These are phyloP conservation scores for Drosophila jambulina DNA, from an alignment of 1,140 invertebrate genomes.

Conservation along the genomic window DNA sequence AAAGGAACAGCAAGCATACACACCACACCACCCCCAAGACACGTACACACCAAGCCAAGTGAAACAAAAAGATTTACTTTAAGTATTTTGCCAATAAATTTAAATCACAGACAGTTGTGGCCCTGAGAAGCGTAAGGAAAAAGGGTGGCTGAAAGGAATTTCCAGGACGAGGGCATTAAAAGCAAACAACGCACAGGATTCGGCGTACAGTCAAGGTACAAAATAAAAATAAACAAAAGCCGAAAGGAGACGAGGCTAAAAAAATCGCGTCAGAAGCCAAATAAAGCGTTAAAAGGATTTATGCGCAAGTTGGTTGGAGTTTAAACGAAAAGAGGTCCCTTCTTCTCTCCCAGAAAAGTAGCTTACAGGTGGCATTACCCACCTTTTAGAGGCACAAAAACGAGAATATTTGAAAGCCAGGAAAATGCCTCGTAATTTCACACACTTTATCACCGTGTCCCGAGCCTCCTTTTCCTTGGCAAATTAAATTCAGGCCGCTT, in stretches of 20 bases:
- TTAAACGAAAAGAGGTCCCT: constrained; percentile 12
- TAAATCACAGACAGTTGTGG: constrained; percentile 72
- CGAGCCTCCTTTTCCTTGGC: constrained; percentile 3
- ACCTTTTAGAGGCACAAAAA: not conserved
- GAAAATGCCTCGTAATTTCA: constrained; percentile 10
- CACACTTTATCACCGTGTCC: constrained; percentile 24
- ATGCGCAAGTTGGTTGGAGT: constrained; percentile 43
- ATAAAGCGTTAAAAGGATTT: constrained; percentile 83
- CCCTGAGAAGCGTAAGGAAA: not conserved
- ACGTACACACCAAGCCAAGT: constrained; percentile 20
- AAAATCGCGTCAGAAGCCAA: constrained; percentile 63
- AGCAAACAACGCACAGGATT: constrained; percentile 45
- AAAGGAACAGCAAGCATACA: constrained; percentile 21
- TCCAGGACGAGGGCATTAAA: constrained; percentile 36
- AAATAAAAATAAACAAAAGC: constrained; percentile 53
- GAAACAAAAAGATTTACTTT: constrained; percentile 73
- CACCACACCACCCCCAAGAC: constrained; percentile 9
- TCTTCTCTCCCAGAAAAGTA: constrained; percentile 9
- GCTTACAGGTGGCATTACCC: constrained; percentile 43
- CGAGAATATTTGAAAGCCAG: not conserved
- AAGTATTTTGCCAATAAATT: constrained; percentile 84
- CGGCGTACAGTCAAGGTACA: constrained; percentile 23
- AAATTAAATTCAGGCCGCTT: constrained; percentile 64
- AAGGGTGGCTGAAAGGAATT: constrained; percentile 22
- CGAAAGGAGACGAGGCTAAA: constrained; percentile 7